Conservation (phyloP, 2,888 invertebrate genomes). For the Geophilus truncorum region DNA sequence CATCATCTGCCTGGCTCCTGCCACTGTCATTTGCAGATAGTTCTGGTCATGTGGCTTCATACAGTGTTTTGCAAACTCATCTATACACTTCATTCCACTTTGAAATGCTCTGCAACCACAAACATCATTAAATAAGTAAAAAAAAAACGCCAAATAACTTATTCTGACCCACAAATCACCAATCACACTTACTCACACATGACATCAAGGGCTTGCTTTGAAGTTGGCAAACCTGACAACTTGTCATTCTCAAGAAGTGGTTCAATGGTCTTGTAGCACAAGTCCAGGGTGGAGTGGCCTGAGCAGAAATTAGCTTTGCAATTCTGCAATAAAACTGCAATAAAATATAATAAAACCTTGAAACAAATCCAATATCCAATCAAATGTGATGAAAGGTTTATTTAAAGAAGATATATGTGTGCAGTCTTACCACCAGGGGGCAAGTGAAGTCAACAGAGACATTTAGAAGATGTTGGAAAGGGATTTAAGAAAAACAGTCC, state of each 20-base stretch:
- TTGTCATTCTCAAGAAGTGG: neutral
- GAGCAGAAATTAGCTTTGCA: slow-evolving; percentile 1
- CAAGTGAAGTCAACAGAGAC: no score
- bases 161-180: no score
- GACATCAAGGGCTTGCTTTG: neutral
- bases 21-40: neutral
- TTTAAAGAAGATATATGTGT: neutral
- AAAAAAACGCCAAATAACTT: no score
- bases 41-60: neutral
- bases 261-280: neutral
- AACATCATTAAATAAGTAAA: neutral
- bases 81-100: neutral
- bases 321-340: neutral
- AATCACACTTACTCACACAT: slow-evolving; percentile 17
- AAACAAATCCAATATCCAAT: neutral
- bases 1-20: neutral
- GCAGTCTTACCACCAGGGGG: neutral
- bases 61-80: slow-evolving; percentile 1
- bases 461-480: no score
- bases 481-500: neutral
- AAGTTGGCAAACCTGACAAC: neutral
- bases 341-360: neutral
- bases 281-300: neutral
- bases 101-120: neutral
- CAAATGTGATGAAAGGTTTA: neutral